Percentiles rank a stretch among this genome's conserved stretches.
Evolutionary conservation across 2,113 vertebrate genomes (phyloP).

Genomic region (Puntigrus tetrazona): DNA sequence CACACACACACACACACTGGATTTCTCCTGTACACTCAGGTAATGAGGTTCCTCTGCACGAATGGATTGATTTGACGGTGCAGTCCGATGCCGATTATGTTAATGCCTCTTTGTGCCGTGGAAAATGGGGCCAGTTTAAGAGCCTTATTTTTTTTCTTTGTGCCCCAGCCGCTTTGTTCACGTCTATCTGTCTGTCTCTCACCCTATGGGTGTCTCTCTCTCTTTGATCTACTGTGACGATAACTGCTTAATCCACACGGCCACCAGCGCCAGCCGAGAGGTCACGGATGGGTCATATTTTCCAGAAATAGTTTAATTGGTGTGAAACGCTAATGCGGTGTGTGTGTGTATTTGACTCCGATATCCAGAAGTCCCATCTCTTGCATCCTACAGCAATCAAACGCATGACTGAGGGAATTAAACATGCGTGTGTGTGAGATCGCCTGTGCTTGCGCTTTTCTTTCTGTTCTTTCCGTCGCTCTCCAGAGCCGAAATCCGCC

Average conservation of each 20-base stretch:
- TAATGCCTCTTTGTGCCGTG: constrained; percentile 61
- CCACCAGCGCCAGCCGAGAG: constrained; percentile 64
- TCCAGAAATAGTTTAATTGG: constrained; percentile 55
- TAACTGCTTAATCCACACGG: constrained; percentile 62
- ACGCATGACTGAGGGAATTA: constrained; percentile 53
- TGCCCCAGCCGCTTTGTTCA: constrained; percentile 16
- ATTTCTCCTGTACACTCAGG: constrained; percentile 62
- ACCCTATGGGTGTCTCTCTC: background rate
- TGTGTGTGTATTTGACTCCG: background rate
- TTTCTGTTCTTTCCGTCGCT: constrained; percentile 10
- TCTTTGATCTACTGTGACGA: constrained; percentile 40
- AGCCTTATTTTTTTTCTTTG: constrained; percentile 45
- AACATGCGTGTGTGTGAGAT: constrained; percentile 23
- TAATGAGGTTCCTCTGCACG: constrained; percentile 58
- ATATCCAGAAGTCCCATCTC: background rate
- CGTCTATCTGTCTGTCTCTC: background rate
- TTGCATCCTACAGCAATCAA: background rate
- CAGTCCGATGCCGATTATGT: constrained; percentile 60
- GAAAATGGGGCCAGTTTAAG: constrained; percentile 53
- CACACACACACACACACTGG: background rate
- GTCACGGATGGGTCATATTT: constrained; percentile 67
- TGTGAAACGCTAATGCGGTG: constrained; percentile 29
- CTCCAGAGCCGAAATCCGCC: background rate
- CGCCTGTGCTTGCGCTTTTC: background rate
- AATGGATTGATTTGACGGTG: constrained; percentile 61